Conservation (phyloP, 1,140 invertebrate genomes). For the Lasaia peninsularis region DNA sequence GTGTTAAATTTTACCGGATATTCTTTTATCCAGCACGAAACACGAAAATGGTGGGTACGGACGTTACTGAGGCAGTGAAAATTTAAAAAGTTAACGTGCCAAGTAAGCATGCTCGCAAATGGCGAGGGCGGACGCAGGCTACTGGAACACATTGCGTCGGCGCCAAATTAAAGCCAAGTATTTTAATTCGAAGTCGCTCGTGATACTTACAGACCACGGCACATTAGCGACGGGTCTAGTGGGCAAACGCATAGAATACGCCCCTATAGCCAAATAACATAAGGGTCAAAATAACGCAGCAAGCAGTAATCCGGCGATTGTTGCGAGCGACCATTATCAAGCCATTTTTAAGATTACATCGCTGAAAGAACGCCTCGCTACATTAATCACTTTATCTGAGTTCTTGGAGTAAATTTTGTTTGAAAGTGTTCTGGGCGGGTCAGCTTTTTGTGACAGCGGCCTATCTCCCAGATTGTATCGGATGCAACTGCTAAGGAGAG, state of each 20-base stretch:
- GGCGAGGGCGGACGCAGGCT: too few species aligned
- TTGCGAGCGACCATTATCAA: conserved; percentile 36
- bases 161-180: conserved; percentile 1
- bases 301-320: not conserved
- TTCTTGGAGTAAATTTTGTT: conserved; percentile 29
- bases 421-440: conserved; percentile 26
- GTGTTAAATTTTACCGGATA: too few species aligned
- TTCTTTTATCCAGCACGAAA: too few species aligned
- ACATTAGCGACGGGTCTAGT: not conserved
- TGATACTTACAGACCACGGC: not conserved
- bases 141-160: not conserved
- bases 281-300: not conserved
- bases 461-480: conserved; percentile 27
- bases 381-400: conserved; percentile 42
- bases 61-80: too few species aligned
- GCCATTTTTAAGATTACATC: conserved; percentile 44
- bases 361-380: conserved; percentile 39
- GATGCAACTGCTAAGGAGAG: not conserved
- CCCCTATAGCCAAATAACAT: not conserved
- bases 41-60: too few species aligned
- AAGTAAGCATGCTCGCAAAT: too few species aligned
- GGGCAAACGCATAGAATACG: not conserved
- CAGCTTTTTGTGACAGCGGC: conserved; percentile 32
- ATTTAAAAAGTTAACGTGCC: too few species aligned
- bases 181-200: conserved; percentile 1